Evolutionary conservation across 1,140 invertebrate genomes (phyloP).

Genomic region (Rhynchophorus ferrugineus): DNA sequence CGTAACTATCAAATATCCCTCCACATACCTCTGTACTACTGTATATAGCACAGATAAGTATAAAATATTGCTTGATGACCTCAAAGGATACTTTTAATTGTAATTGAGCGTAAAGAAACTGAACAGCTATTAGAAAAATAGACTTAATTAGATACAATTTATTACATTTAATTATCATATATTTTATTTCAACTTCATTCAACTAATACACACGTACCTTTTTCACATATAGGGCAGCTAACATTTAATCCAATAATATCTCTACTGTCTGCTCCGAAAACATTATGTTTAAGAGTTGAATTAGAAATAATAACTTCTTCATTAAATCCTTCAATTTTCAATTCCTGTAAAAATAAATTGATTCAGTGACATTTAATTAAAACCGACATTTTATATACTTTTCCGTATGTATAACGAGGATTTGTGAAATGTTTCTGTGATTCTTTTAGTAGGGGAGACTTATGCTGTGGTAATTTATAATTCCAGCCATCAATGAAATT

Average conservation of each 20-base stretch:
- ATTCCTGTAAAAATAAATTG: neutral
- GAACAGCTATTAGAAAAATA: neutral
- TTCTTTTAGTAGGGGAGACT: neutral
- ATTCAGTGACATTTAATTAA: too few relatives aligned
- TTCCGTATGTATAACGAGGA: neutral
- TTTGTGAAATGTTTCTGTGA: neutral
- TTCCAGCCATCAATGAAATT: neutral
- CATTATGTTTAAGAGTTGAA: neutral
- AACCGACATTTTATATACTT: too few relatives aligned
- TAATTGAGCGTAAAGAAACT: neutral
- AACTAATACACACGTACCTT: neutral
- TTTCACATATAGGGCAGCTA: neutral
- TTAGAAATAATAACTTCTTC: neutral
- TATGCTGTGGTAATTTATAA: neutral
- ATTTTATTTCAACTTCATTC: neutral
- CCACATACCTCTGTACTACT: neutral
- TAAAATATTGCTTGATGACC: neutral
- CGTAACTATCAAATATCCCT: neutral
- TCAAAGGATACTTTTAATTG: neutral
- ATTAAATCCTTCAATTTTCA: neutral
- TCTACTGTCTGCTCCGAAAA: neutral
- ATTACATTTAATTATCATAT: neutral
- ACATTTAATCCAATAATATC: neutral
- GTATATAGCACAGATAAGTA: neutral
- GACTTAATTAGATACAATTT: too few relatives aligned